phyloP scores from a whole-genome alignment of 2,113 vertebrate genomes.

The Serilophus lunatus region DNA sequence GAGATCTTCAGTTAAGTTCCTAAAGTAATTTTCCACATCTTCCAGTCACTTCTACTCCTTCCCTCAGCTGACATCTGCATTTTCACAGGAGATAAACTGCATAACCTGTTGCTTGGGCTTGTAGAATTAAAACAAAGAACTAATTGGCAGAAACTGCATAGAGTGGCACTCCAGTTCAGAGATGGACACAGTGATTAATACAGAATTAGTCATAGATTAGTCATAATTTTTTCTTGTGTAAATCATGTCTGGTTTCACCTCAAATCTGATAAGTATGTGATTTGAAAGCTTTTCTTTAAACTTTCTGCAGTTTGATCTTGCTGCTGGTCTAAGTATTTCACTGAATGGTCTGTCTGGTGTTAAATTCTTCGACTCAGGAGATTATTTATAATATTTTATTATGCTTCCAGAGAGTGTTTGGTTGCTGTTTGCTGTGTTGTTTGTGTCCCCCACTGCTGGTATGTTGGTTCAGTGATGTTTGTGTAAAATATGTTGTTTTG shows the following conservation, averaged over 20 bases:
- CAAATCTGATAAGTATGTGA: background rate
- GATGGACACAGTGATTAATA: background rate
- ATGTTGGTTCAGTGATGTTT: background rate
- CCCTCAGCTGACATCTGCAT: background rate
- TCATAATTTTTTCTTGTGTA: background rate
- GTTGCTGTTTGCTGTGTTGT: background rate
- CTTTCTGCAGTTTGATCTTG: background rate
- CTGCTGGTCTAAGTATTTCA: background rate
- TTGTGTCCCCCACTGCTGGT: background rate
- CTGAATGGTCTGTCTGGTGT: background rate
- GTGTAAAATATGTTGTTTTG: background rate
- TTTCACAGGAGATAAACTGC: background rate
- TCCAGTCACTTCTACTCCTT: background rate
- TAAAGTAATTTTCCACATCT: background rate
- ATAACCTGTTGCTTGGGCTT: background rate
- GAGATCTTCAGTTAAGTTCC: background rate
- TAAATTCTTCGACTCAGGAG: background rate
- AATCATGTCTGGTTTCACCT: slow-evolving; percentile 1
- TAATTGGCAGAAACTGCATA: background rate
- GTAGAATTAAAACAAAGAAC: background rate
- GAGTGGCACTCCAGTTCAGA: background rate
- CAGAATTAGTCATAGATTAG: background rate
- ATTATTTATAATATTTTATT: background rate
- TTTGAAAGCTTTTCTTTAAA: background rate
- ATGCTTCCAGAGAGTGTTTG: background rate